These are phyloP conservation scores for Pelagia noctiluca DNA, from an alignment of 30 jellyfish, hydroid and myxozoan genomes.

Conservation along the genomic window DNA sequence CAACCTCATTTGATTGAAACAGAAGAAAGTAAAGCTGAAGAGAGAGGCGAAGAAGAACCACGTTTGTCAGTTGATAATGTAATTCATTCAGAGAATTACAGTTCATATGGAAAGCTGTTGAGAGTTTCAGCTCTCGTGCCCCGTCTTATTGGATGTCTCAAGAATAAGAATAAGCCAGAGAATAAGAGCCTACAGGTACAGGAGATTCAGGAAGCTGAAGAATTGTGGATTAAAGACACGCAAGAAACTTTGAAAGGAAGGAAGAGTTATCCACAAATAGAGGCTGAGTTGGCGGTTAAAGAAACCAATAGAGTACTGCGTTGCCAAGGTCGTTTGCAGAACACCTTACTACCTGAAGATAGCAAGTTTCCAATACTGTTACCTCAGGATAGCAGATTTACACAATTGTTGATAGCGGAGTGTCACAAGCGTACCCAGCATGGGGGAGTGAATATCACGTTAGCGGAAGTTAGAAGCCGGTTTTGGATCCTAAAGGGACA, in stretches of 20 bases:
- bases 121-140: conserved; percentile 43
- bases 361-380: conserved; percentile 41
- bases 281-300: conserved; percentile 29
- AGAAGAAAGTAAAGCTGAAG: conserved; percentile 47
- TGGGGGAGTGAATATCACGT: conserved; percentile 28
- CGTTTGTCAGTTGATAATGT: conserved; percentile 19
- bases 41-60: conserved; percentile 43
- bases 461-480: conserved; percentile 35
- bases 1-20: conserved; percentile 38
- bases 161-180: conserved; percentile 10
- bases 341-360: conserved; percentile 13
- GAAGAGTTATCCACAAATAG: not conserved
- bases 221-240: conserved; percentile 31
- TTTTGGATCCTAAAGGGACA: conserved; percentile 23
- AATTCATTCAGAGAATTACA: conserved; percentile 18
- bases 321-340: conserved; percentile 45
- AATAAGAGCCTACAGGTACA: not conserved
- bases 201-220: conserved; percentile 38
- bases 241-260: conserved; percentile 21
- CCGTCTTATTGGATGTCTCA: conserved; percentile 19
- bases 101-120: conserved; percentile 29
- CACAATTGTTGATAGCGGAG: conserved; percentile 35
- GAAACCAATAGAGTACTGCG: conserved; percentile 9
- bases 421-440: conserved; percentile 35
- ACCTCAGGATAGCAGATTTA: conserved; percentile 30